Evolutionary conservation across 1,140 invertebrate genomes (phyloP), one percentile per base, ranked within the genome.

Genomic region (Kradibia gibbosae): DNA sequence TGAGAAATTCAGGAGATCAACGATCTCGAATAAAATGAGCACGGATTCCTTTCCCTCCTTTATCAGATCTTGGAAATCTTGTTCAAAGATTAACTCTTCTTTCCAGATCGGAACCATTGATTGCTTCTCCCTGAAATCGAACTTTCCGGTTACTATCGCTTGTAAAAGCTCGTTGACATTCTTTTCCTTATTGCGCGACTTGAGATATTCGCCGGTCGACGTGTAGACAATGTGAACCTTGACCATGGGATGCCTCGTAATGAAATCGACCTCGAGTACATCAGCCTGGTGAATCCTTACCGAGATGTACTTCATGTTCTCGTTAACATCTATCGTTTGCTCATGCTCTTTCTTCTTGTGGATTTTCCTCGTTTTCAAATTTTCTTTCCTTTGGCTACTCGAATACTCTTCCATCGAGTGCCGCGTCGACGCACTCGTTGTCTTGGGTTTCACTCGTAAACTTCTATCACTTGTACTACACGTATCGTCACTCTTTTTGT

Each of bases 81-180:
- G 92, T 88, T 94, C 93, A 82, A 94, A 93, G 53, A 95, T 86
- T 0, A 95, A 83, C 72, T 94, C 88, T 84, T 95, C 94, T 84
- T 95, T 93, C 94, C 94, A 95, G 1, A 90, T 85, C 3, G 94
- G 94, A 36, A 88, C 83, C 78, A 92, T 89, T 8, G 90, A 91
- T 71, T 85, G 90, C 10, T 90, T 86, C 28, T 88, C 86, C 53
- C 85, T 88, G 39, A 90, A 90, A 55, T 90, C 89, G 74, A 89
- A 91, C 65, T 86, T 87, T 1, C 83, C 83, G 7, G 89, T 90
- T 31, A 90, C 87, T 42, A 89, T 83, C 5, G 90, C 88, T 7
- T 90, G 78, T 78, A 86, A 87, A 0, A 22, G 25, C 3, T 36
- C 36, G 73, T 67, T 67, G 71, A 60, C 73, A 42, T 82, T 72